Conservation (phyloP, 92 coral and sea anemone genomes). For the Porites cylindrica region DNA sequence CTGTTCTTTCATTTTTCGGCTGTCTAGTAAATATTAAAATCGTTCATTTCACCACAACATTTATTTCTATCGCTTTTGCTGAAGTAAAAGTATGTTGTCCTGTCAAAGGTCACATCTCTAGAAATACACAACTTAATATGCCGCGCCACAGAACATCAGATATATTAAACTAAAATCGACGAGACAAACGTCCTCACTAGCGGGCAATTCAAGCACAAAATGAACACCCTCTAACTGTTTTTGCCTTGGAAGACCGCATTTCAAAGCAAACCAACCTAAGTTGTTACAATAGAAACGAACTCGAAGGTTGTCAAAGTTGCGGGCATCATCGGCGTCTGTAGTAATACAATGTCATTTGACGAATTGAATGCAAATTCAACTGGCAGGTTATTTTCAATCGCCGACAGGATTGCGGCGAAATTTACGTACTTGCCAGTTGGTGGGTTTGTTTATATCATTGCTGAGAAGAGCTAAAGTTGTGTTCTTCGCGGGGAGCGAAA, state of each 20-base stretch:
- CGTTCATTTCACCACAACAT: neutral
- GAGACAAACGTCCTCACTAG: constrained; percentile 15
- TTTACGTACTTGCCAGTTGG: constrained; percentile 38
- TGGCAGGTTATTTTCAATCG: neutral
- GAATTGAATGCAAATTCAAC: constrained; percentile 44
- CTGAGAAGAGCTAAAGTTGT: constrained; percentile 21
- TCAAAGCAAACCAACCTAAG: neutral
- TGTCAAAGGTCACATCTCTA: constrained; percentile 85
- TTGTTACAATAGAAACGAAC: neutral
- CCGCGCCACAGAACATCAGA: constrained; percentile 33
- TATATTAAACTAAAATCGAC: constrained; percentile 23
- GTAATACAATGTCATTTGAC: constrained; percentile 21
- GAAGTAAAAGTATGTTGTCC: constrained; percentile 60
- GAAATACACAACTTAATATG: constrained; percentile 63
- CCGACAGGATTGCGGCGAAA: constrained; percentile 34
- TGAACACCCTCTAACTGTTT: neutral
- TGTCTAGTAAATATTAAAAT: neutral
- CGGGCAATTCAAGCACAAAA: neutral
- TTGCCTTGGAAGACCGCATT: neutral
- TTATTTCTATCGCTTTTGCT: constrained; percentile 44
- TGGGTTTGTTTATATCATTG: constrained; percentile 22
- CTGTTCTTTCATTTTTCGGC: neutral
- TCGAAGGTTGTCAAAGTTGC: constrained; percentile 8
- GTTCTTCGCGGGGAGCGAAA: constrained; percentile 31
- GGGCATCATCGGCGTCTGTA: constrained; percentile 19